A percentile compares a stretch with the other conserved stretches of the same genome.
Evolutionary conservation across 1,140 invertebrate species (phyloP).

Genomic region (Carcinoscorpius rotundicauda): DNA sequence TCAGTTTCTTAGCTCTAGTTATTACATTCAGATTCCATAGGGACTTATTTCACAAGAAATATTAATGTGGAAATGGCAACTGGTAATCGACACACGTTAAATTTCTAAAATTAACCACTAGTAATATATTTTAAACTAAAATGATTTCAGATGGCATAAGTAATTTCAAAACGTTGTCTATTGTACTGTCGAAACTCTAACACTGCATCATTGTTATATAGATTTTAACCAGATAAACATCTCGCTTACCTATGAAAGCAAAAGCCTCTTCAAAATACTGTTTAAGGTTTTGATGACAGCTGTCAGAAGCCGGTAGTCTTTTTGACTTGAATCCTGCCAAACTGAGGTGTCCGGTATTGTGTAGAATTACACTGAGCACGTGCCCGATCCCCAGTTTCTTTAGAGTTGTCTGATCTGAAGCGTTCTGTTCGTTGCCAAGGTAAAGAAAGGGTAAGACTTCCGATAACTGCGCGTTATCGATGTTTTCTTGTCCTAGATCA

Average conservation of each 20-base stretch:
- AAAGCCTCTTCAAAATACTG: slow-evolving; percentile 86
- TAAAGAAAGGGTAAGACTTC: slow-evolving; percentile 75
- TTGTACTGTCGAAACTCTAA: too few relatives aligned
- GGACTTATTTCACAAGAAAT: too few relatives aligned
- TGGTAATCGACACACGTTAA: too few relatives aligned
- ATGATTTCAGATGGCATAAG: too few relatives aligned
- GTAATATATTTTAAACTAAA: too few relatives aligned
- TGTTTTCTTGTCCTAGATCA: slow-evolving; percentile 38
- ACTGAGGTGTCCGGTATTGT: slow-evolving; percentile 56
- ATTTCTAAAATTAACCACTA: too few relatives aligned
- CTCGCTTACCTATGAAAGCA: slow-evolving; percentile 70
- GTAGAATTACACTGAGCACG: slow-evolving; percentile 71
- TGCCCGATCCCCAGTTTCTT: slow-evolving; percentile 51
- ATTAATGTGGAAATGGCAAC: too few relatives aligned
- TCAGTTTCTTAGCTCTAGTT: too few relatives aligned
- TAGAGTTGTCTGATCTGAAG: slow-evolving; percentile 55
- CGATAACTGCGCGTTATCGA: slow-evolving; percentile 62
- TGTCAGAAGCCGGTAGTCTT: slow-evolving; percentile 70
- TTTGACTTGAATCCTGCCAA: slow-evolving; percentile 59
- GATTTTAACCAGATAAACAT: too few relatives aligned
- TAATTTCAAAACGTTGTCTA: too few relatives aligned
- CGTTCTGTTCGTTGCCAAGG: slow-evolving; percentile 73
- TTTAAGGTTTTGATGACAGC: slow-evolving; percentile 73
- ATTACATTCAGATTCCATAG: too few relatives aligned
- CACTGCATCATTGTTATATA: too few relatives aligned